Evolutionary conservation across 2,797 vertebrate genomes (phyloP), one percentile per base, ranked within the genome.

Genomic region (Enteromius radiatus): DNA sequence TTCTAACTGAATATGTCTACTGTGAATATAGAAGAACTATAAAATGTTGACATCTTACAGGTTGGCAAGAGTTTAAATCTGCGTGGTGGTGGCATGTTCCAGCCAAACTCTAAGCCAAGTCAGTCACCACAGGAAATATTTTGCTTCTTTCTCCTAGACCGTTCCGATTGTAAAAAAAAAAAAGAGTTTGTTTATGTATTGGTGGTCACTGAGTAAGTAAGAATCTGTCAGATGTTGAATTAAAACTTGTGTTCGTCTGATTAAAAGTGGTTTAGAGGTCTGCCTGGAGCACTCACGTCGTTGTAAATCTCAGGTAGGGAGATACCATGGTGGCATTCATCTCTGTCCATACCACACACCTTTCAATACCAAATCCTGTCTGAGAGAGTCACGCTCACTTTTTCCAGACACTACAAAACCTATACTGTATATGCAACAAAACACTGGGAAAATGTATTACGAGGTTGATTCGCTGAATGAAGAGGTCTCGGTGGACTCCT

Each of bases 231-330:
- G 76, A 90, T 78, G 85, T 86, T 91, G 84, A 91, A 91, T 88
- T 88, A 86, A 91, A 84, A 82, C 86, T 84, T 86, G 84, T 90
- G 88, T 89, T 84, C 70, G 81, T 85, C 81, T 80, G 82, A 87
- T 80, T 87, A 89, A 85, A 88, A 84, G 78, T 67, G 78, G 77
- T 89, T 89, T 81, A 89, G 88, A 88, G 80, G 87, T 90, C 90
- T 89, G 90, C 90, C 89, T 88, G 67, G 88, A 88, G 90, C 14
- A 76, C 86, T 78, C 83, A 59, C 87, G 88, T 81, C 84, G 87
- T 88, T 92, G 90, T 93, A 93, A 92, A 93, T 94, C 88, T 86
- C 89, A 90, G 90, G 91, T 91, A 90, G 87, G 82, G 87, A 89
- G 90, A 91, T 91, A 90, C 88, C 89, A 86, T 91, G 89, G 85